Percentiles rank a stretch among this genome's conserved stretches.
phyloP scores from a whole-genome alignment of 2,113 vertebrate genomes.

The Ageneiosus marmoratus region DNA sequence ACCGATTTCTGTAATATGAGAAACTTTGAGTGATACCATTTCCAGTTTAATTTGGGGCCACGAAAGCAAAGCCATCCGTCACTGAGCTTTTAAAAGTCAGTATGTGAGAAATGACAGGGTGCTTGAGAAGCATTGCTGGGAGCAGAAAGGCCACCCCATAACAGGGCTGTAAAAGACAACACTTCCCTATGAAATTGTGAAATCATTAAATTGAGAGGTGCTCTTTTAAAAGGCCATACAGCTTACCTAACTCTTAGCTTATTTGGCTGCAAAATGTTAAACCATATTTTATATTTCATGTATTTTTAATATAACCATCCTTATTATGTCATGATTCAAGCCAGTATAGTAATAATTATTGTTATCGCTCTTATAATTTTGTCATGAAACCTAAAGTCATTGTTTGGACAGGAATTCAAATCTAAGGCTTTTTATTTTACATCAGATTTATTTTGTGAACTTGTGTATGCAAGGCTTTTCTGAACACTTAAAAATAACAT shows the following conservation, averaged over 20 bases:
- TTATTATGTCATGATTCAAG: too few species aligned
- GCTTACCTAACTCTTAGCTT: conserved; percentile 64
- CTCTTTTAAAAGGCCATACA: conserved; percentile 67
- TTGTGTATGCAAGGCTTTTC: conserved; percentile 1
- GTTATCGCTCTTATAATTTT: conserved; percentile 14
- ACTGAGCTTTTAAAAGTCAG: conserved; percentile 73
- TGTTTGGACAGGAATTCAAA: conserved; percentile 37
- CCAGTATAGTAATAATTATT: neutral
- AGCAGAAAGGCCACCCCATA: conserved; percentile 68
- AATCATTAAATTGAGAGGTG: conserved; percentile 60
- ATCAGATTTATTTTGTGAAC: conserved; percentile 4
- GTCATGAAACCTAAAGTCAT: conserved; percentile 12
- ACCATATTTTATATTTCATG: conserved; percentile 21
- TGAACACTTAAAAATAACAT: conserved; percentile 22
- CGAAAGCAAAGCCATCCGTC: conserved; percentile 61
- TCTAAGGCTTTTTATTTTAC: conserved; percentile 18
- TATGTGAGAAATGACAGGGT: conserved; percentile 66
- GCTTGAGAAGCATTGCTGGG: conserved; percentile 68
- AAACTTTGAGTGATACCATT: conserved; percentile 69
- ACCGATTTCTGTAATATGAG: conserved; percentile 71
- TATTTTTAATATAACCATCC: too few species aligned
- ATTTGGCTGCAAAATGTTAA: conserved; percentile 49
- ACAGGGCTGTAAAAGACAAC: conserved; percentile 62
- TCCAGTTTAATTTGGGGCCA: conserved; percentile 66
- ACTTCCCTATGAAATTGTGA: conserved; percentile 37